Evolutionary conservation across 2,797 vertebrate genomes (phyloP).

Genomic region (Argentina silus): DNA sequence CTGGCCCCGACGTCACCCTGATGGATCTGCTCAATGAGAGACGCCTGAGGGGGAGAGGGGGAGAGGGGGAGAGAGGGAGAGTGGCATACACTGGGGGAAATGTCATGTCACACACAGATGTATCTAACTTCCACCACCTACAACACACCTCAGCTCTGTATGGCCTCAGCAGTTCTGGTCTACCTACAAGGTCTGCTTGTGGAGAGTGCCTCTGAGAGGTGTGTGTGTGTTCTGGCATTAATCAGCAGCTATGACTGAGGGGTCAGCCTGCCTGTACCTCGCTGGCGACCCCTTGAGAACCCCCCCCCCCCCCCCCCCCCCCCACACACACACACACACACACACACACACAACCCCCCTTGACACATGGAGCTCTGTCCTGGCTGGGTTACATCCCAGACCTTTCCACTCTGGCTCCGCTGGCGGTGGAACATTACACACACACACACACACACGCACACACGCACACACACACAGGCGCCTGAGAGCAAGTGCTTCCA

Average conservation of each 20-base stretch:
- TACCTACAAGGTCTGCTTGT: constrained; percentile 19
- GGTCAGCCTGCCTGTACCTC: background rate
- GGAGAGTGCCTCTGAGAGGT: constrained; percentile 8
- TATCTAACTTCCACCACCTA: constrained; percentile 23
- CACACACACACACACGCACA: constrained; percentile 17
- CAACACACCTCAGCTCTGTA: constrained; percentile 28
- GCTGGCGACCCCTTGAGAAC: background rate
- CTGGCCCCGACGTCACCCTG: constrained; percentile 34
- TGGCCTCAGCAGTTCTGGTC: constrained; percentile 9
- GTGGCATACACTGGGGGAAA: constrained; percentile 3
- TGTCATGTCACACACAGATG: constrained; percentile 38
- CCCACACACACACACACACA: background rate
- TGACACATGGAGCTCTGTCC: background rate
- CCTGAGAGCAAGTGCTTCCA: constrained; percentile 32
- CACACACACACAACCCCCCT: background rate
- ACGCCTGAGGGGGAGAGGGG: constrained; percentile 50
- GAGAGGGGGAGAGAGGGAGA: constrained; percentile 23
- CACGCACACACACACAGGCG: background rate
- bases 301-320: background rate
- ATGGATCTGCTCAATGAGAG: constrained; percentile 66
- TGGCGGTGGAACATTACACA: background rate
- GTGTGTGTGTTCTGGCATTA: constrained; percentile 27
- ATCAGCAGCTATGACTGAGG: constrained; percentile 10
- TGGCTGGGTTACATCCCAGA: constrained; percentile 11
- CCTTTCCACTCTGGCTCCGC: constrained; percentile 12